These are phyloP conservation scores for Struthio camelus DNA, from an alignment of 2,113 vertebrate genomes.

Conservation along the genomic window DNA sequence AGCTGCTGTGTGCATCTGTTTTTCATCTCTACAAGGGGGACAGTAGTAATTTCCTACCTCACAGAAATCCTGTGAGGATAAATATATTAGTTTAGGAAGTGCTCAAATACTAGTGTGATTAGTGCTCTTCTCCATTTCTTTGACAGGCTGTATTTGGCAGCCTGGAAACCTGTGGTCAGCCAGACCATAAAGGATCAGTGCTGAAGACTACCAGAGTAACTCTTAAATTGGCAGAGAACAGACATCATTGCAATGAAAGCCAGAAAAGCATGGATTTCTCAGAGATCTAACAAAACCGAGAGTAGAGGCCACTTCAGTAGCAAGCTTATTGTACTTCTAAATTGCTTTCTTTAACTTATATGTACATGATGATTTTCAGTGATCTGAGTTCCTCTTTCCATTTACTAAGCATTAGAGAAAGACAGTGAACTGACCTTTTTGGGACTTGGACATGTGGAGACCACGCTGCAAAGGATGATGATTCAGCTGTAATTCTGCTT, in stretches of 20 bases:
- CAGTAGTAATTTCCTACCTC: constrained; percentile 39
- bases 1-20: constrained; percentile 43
- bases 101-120: not conserved
- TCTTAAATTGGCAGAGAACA: not conserved
- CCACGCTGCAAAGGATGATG: not conserved
- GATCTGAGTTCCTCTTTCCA: not conserved
- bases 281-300: not conserved
- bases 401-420: not conserved
- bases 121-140: not conserved
- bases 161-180: not conserved
- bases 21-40: constrained; percentile 39
- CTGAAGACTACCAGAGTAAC: constrained; percentile 4
- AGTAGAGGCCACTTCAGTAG: not conserved
- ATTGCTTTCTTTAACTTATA: not conserved
- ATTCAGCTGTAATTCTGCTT: not conserved
- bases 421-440: not conserved
- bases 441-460: not conserved
- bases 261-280: not conserved
- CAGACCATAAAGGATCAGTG: not conserved
- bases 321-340: not conserved
- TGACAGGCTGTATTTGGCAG: not conserved
- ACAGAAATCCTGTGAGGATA: constrained; percentile 34
- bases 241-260: not conserved
- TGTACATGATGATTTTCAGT: not conserved
- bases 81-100: constrained; percentile 30